Evolutionary conservation across 2,113 vertebrate species (phyloP), one percentile per base, ranked within the genome.

Genomic region (Marcusenius ussheri): DNA sequence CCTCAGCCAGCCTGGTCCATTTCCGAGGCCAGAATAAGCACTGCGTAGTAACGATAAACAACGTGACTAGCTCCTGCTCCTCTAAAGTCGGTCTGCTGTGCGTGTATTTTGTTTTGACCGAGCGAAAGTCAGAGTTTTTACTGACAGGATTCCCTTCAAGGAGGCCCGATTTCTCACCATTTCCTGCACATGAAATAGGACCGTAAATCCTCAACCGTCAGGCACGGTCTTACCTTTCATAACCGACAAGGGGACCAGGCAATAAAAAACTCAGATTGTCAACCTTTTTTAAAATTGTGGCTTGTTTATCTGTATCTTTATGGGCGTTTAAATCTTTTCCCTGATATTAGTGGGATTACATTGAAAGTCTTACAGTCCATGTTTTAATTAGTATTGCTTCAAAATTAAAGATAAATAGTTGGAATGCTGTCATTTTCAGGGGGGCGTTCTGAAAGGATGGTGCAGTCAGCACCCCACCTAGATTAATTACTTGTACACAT

Each of bases 401-500:
- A 94, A 94, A 95, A 95, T 96, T 95, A 95, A 95, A 96, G 95
- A 93, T 93, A 93, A 95, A 93, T 94, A 95, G 95, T 95, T 95
- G 90, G 94, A 95, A 95, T 94, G 94, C 94, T 96, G 95, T 95
- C 95, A 96, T 93, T 94, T 95, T 93, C 93, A 91, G 86, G 86
- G 80, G 84, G 92, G 91, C 92, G 53, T 92, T 88, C 92, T 95
- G 95, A 93, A 96, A 96, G 95, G 94, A 96, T 96, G 95, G 94
- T 94, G 94, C 94, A 95, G 95, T 96, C 95, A 96, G 94, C 93
- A 94, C 1, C 92, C 92, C 92, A 90, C 95, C 93, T 92, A 94
- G 95, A 96, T 95, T 95, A 96, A 96, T 95, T 95, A 94, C 94
- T 95, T 95, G 94, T 94, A 94, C 94, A 95, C 93, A 93, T 95